Evolutionary conservation across 1,140 invertebrate genomes (phyloP), one percentile per base, ranked within the genome.

Genomic region (Armadillidium nasatum): DNA sequence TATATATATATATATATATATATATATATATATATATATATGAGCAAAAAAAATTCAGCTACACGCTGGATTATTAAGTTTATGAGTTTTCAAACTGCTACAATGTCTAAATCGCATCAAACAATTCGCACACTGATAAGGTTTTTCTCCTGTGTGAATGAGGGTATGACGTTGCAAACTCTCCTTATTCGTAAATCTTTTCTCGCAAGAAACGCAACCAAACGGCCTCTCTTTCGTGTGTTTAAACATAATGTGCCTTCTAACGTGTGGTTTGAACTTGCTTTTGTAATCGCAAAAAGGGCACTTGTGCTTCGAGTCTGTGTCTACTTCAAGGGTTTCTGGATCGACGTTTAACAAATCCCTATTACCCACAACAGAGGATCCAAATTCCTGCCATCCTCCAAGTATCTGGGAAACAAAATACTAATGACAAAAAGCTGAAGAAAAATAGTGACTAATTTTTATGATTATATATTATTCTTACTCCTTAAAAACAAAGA

Each of bases 161-260:
- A 90, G 86, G 80, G 87, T 82, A 82, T 92, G 91, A 82, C 90
- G 89, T 77, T 88, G 88, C 13, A 91, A 84, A 60, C 50, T 60
- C 7, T 13, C 19, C 19, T 60, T 60, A 60, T 13, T 60, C 19
- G 19, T 19, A 19, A 60, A 60, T 60, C 50, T 13, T 19, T 60
- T 60, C 1, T 13, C 11, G 19, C 50, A 60, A 2, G 7, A 60
- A 2, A 2, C 19, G 19, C 50, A 60, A 15, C 2, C 11, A 60
- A 60, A 60, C 50, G 50, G 50, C 50, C 19, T 60, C 19, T 60
- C 50, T 19, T 19, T 60, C 50, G 50, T 60, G 50, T 60, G 50
- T 60, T 76, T 75, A 60, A 60, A 60, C 11, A 78, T 73, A 71
- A 79, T 78, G 70, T 83, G 82, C 43, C 73, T 69, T 22, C 71